Base-by-base conservation (phyloP, 2,888 invertebrate species). In the Ophion obscuratus region DNA sequence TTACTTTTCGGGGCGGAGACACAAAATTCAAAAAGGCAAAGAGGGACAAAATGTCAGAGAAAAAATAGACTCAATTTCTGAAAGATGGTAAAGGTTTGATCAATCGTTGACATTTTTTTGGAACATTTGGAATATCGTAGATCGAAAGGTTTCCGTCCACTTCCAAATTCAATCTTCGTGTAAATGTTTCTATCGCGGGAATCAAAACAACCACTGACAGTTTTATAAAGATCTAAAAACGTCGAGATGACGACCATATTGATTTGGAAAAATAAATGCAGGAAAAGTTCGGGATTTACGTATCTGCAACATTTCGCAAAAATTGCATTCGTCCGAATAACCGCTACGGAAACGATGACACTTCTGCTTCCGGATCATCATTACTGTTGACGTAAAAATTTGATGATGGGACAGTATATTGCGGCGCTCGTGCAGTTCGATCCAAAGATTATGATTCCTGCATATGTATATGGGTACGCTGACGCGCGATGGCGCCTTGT, bases 401-500 rank as follows among this genome's bases (percentile, higher is more conserved):
- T 40, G 44, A 24, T n/a, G 47, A 70, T 53, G 14, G 27, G 9
- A 67, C n/a, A 53, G 47, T 70, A 24, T 10, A 24, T 24, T 11
- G 11, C 10, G 44, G 47, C 62, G 17, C 27, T 76, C n/a, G 59
- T 77, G 27, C 17, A 59, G 57, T 47, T 47, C 44, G 47, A 24
- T 20, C 24, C 47, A 70, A 64, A 64, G 77, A 81, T 75, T 71
- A 73, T 73, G 64, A 53, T 75, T 75, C 36, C 31, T 66, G 20
- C 27, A 71, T 59, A 47, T 59, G 57, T 67, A 20, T 67, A 40
- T 40, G 36, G 31, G n/a, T 57, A 40, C 47, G 82, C 36, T 57
- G 14, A 67, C 57, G 24, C 74, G 24, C 17, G 68, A 81, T 85
- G 88, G 85, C 89, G 88, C 88, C 86, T 88, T 81, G 75, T 87